Conservation (phyloP, 2,888 invertebrate genomes). For the Yponomeuta evonymella region DNA sequence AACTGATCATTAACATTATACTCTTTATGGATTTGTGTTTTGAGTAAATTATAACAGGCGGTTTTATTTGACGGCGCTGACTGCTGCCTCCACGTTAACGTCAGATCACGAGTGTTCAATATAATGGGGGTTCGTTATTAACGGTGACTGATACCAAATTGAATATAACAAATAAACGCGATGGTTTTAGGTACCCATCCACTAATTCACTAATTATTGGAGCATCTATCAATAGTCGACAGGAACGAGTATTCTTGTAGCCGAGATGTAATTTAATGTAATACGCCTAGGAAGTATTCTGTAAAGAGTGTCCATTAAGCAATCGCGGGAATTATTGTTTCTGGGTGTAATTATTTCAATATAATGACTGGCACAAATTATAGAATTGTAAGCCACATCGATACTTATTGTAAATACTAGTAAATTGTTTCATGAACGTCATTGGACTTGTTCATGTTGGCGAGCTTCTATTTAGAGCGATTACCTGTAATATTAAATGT, state of each 20-base stretch:
- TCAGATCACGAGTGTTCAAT: conserved; percentile 37
- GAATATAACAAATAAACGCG: conserved; percentile 41
- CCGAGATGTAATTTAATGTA: conserved; percentile 41
- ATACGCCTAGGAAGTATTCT: conserved; percentile 34
- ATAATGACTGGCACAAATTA: conserved; percentile 19
- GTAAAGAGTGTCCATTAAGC: conserved; percentile 53
- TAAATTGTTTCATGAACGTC: conserved; percentile 20
- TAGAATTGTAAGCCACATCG: conserved; percentile 37
- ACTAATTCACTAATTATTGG: conserved; percentile 39
- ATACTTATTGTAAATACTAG: conserved; percentile 33
- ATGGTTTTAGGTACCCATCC: conserved; percentile 39
- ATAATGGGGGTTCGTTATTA: conserved; percentile 66
- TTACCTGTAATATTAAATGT: neutral
- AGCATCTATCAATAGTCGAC: neutral
- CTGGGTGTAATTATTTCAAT: conserved; percentile 44
- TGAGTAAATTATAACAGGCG: conserved; percentile 75
- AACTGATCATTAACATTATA: conserved; percentile 74
- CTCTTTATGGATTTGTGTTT: conserved; percentile 74
- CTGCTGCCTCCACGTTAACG: conserved; percentile 34
- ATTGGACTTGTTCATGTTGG: neutral
- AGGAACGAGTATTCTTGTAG: conserved; percentile 39
- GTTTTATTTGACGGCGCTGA: conserved; percentile 50
- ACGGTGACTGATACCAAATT: conserved; percentile 64
- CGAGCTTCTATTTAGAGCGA: neutral
- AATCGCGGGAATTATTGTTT: conserved; percentile 59